phyloP scores from a whole-genome alignment of 2,797 vertebrate genomes.

The Tragopan temminckii region DNA sequence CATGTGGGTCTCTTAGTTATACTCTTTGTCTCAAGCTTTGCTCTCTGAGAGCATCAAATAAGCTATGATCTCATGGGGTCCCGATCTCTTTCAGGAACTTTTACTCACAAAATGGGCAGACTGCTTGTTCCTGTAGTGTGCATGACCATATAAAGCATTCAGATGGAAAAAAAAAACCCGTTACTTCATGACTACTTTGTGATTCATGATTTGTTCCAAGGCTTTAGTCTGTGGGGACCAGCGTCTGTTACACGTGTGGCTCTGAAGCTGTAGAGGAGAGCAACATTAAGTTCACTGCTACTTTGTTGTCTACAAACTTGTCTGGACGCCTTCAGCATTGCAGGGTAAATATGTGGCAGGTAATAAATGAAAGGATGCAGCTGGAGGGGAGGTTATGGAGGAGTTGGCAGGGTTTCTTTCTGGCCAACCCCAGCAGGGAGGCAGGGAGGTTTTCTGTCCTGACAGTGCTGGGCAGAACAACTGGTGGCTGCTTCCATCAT shows the following conservation, averaged over 20 bases:
- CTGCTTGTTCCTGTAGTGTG: accelerated
- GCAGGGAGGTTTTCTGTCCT: neutral
- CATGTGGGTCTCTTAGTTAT: too few relatives aligned
- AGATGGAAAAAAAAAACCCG: neutral
- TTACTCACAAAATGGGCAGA: neutral
- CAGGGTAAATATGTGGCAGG: neutral
- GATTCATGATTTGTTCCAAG: slow-evolving; percentile 9
- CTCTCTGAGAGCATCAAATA: too few relatives aligned
- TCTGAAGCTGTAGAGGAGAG: neutral
- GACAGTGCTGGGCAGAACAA: neutral
- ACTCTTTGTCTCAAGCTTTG: neutral
- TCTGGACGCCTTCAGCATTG: neutral
- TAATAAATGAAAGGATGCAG: neutral
- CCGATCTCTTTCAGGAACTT: neutral
- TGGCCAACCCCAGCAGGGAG: neutral
- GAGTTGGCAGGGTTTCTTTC: neutral
- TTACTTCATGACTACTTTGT: neutral
- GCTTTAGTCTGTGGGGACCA: neutral
- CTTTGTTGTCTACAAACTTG: accelerated
- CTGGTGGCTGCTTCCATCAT: neutral
- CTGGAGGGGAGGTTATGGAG: neutral
- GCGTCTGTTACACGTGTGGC: accelerated
- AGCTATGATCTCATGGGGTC: neutral
- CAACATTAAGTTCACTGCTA: accelerated
- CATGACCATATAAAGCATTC: neutral